Evolutionary conservation across 2,888 invertebrate species (phyloP), one percentile per base, ranked within the genome.

Genomic region (Dryadula phaetusa): DNA sequence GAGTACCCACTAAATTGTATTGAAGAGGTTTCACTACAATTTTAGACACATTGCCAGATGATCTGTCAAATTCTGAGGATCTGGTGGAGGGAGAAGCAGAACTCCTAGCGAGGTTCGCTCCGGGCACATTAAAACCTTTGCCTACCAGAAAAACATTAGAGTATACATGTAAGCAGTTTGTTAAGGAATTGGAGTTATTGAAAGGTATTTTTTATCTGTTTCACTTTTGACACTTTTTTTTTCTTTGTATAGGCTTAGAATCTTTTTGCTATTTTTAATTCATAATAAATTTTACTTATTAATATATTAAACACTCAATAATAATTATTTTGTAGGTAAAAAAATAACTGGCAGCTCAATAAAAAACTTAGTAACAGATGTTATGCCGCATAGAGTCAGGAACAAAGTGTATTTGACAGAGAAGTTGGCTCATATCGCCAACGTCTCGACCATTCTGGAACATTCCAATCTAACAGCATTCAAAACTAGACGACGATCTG

Each of bases 381-480:
- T 71, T 54, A 32, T 10, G 49, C 42, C 46, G 18, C 58, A 66
- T 12, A 70, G 58, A 0, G 63, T 58, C 32, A 54, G 42, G 0
- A 68, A 67, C 6, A 75, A 72, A 3, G 63, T 74, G 0, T 79
- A 75, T 18, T 64, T 87, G 2, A 80, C 85, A 0, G 90, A 90
- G 47, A 90, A 90, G 63, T 64, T 77, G 6, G 87, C 85, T 0
- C 83, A 82, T 6, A 75, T 86, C 0, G 68, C 75, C 2, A 90
- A 90, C 67, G 81, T 83, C 0, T 74, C 78, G 0, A 81, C 80
- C 0, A 69, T 90, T 4, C 64, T 90, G 10, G 79, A 84, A 70
- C 74, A 78, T 64, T 88, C 87, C 0, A 89, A 86, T 67, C 76
- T 82, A 0, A 85, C 84, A 0, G 85, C 88, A 0, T 90, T 90